Evolutionary conservation across 2,888 invertebrate genomes (phyloP).

Genomic region (Poecilobothrus nobilitatus): DNA sequence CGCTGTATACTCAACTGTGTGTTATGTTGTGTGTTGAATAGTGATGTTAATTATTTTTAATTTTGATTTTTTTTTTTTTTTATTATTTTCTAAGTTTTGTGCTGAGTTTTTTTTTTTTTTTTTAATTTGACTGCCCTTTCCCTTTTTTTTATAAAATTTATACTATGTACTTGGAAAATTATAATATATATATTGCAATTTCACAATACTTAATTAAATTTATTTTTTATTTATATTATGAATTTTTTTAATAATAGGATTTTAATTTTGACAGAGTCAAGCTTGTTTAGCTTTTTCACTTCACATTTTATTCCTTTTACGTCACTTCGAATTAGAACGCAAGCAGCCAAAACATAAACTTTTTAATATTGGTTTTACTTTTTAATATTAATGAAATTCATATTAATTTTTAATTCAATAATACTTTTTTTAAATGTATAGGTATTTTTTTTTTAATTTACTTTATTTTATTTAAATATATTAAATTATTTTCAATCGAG

Average conservation of each 20-base stretch:
- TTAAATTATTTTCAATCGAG: background rate
- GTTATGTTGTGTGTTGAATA: background rate
- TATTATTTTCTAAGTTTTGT: background rate
- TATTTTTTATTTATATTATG: no score
- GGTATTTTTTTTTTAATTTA: background rate
- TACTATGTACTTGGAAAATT: background rate
- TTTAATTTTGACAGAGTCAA: background rate
- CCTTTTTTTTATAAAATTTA: background rate
- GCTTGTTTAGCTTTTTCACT: constrained; percentile 1
- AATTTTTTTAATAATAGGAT: background rate
- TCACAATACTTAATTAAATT: background rate
- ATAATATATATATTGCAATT: background rate
- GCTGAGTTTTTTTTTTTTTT: background rate
- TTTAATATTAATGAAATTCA: background rate
- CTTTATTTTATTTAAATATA: background rate
- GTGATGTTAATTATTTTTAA: constrained; percentile 6
- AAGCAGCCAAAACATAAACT: background rate
- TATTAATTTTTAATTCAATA: background rate
- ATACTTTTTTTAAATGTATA: background rate
- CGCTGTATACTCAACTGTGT: background rate
- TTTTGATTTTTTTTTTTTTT: background rate
- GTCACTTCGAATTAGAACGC: constrained; percentile 2
- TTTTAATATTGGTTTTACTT: background rate
- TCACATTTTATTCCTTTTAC: constrained; percentile 3
- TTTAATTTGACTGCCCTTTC: background rate